phyloP scores from a whole-genome alignment of 2,888 invertebrate species.

The Euplexia lucipara region DNA sequence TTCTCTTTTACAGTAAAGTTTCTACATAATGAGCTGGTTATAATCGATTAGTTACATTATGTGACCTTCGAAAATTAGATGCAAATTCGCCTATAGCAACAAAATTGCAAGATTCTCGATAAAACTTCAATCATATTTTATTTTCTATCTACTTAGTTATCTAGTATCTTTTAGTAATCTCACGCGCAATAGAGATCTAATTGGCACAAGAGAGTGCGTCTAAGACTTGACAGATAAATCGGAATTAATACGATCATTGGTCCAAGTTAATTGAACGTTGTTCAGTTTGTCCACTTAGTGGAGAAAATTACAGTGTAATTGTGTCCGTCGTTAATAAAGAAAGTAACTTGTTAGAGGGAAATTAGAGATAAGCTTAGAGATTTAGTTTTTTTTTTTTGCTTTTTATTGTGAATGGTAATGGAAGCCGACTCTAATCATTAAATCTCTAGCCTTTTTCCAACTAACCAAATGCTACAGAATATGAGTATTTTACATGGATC shows the following conservation, averaged over 20 bases:
- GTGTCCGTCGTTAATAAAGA: conserved; percentile 44
- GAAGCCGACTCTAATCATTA: no score
- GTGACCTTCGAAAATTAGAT: background rate
- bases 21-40: no score
- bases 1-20: no score
- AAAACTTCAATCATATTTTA: background rate
- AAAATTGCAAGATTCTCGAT: background rate
- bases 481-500: no score
- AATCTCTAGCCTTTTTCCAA: no score
- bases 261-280: conserved; percentile 66
- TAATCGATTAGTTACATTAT: no score
- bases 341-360: conserved; percentile 41
- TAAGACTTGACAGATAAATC: conserved; percentile 65
- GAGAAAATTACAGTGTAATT: conserved; percentile 57
- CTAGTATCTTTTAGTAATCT: conserved; percentile 25
- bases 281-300: conserved; percentile 39
- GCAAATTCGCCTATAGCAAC: background rate
- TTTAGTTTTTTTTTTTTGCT: conserved; percentile 18
- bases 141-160: background rate
- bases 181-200: conserved; percentile 55
- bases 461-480: no score
- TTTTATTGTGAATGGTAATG: background rate
- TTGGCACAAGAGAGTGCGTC: conserved; percentile 63
- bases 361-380: conserved; percentile 32
- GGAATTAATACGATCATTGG: conserved; percentile 63